Evolutionary conservation across 2,888 invertebrate species (phyloP), one percentile per base, ranked within the genome.

Genomic region (Megalurothrips usitatus): DNA sequence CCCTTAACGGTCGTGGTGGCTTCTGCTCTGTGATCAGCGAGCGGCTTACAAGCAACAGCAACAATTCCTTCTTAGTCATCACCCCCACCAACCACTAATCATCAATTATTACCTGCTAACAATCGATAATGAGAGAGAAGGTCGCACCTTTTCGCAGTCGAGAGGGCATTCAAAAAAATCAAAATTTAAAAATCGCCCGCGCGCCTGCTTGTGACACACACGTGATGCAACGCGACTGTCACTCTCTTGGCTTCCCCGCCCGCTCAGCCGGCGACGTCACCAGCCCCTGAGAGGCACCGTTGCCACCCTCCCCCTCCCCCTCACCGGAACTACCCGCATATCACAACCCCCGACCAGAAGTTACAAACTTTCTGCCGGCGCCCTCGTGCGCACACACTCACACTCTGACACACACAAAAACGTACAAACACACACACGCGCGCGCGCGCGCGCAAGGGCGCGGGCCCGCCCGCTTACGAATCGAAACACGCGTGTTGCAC

Each of bases 191-290:
- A 11, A 11, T 19, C 23, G 68, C 10, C 68, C 34, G 34, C 34
- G 34, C 34, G 34, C 34, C 6, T 6, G 3, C 34, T 43, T 43
- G 2, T 43, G 34, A 43, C 34, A 43, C 34, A 43, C 1, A 26
- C 23, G 26, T 75, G 68, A 26, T 26, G 68, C 68, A 75, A 75
- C 23, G 26, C 68, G 12, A 75, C 68, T 75, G 68, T 75, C 68
- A 75, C 68, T 75, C 26, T 23, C 68, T 11, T 75, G 23, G 23
- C 68, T 26, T 23, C 68, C 8, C 26, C 10, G 23, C 11, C 26
- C 68, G 11, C 26, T 12, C 23, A 1, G 11, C 6, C 23, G 68
- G 6, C 23, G 23, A 68, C 68, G 68, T n/a, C 68, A 68, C 23
- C 23, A 10, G 10, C 9, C 68, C 12, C 12, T 12, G 26, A 23